Evolutionary conservation across 2,888 invertebrate species (phyloP), one percentile per base, ranked within the genome.

Genomic region (Rhamphomyia laevipes): DNA sequence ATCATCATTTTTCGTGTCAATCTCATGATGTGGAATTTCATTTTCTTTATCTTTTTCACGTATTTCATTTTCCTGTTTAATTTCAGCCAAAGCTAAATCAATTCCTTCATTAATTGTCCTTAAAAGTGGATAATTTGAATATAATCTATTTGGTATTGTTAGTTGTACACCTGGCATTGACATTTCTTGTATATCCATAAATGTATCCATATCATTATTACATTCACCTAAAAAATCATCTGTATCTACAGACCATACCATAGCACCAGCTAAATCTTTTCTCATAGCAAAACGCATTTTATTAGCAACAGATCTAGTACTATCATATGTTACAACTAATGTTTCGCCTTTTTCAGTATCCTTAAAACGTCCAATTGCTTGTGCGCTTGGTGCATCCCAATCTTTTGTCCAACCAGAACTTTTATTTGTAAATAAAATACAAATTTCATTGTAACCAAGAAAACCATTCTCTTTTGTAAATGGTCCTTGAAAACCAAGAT

Each of bases 211-310:
- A 38, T 75, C 76, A 2, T 68, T 64, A 0, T 66, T 63, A 53
- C 89, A 89, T 44, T 75, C 75, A 0, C 88, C 88, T 18, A 72
- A 73, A 65, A 89, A 90, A 68, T 91, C 91, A 56, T 92, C 91
- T 0, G 88, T 91, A 64, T 91, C 91, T 35, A 90, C 78, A 35
- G 88, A 86, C 91, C 91, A 91, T 6, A 89, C 80, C 89, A 91
- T 90, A 0, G 84, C 77, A 2, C 91, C 91, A 0, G 81, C 86
- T 1, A 92, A 68, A 57, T 78, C 74, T 33, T 62, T 66, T 52
- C 76, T 74, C 62, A 82, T 74, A 1, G 81, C 81, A 62, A 77
- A 78, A 62, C 77, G 63, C 55, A 89, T 82, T 77, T 91, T 91
- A 38, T 78, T 75, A 18, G 76, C 76, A 43, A 92, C 78, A 13